Evolutionary conservation across 2,888 invertebrate genomes (phyloP).

Genomic region (Acronicta alni): DNA sequence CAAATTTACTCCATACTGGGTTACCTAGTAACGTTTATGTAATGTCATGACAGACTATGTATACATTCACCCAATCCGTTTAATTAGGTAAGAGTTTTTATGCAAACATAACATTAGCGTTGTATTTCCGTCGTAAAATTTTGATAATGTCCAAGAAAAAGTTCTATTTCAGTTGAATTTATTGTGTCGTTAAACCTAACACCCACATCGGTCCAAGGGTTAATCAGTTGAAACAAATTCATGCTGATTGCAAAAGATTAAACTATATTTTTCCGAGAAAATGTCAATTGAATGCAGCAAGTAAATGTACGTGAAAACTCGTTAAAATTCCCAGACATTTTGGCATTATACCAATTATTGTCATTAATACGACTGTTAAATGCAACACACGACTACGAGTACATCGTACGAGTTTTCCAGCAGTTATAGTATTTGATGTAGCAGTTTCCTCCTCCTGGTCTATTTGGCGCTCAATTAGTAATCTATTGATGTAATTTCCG

Average conservation of each 20-base stretch:
- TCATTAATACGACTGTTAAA: constrained; percentile 53
- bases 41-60: background rate
- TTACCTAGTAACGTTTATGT: background rate
- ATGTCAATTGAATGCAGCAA: constrained; percentile 37
- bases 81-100: constrained; percentile 2
- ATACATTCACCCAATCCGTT: background rate
- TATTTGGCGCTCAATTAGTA: constrained; percentile 47
- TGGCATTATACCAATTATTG: constrained; percentile 67
- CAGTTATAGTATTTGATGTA: constrained; percentile 34
- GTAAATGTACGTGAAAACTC: constrained; percentile 51
- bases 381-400: constrained; percentile 43
- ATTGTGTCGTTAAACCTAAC: constrained; percentile 15
- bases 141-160: background rate
- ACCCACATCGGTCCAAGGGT: constrained; percentile 1
- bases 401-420: constrained; percentile 38
- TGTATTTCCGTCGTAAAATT: background rate
- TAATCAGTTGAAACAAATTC: constrained; percentile 20
- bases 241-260: constrained; percentile 25
- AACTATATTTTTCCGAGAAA: constrained; percentile 32
- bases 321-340: constrained; percentile 72
- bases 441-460: constrained; percentile 34
- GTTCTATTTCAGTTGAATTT: background rate
- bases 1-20: constrained; percentile 5
- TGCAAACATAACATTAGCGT: background rate
- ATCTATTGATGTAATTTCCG: constrained; percentile 54